Conservation (phyloP, 2,888 invertebrate genomes). For the Troides aeacus region DNA sequence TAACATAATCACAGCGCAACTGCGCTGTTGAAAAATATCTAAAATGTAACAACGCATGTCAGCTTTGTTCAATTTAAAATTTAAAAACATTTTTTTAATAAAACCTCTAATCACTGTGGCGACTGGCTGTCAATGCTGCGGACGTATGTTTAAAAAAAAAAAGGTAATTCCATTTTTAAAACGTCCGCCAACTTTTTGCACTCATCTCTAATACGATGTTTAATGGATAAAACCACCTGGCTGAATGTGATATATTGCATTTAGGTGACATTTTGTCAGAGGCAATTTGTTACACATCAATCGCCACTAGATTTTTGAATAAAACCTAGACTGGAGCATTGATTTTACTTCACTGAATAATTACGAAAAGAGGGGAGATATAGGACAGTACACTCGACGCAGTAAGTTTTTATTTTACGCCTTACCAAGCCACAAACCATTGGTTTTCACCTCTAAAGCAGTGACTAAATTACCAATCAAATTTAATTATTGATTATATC, state of each 20-base stretch:
- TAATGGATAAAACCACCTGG: conserved; percentile 76
- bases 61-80: no score
- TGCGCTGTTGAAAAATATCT: no score
- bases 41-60: no score
- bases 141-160: conserved; percentile 36
- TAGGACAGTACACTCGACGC: conserved; percentile 35
- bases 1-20: no score
- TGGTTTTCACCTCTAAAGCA: not conserved
- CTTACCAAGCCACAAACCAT: conserved; percentile 14
- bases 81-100: no score
- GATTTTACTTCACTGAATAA: conserved; percentile 40
- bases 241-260: conserved; percentile 70
- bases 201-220: conserved; percentile 59
- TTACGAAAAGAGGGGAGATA: conserved; percentile 36
- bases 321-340: conserved; percentile 56
- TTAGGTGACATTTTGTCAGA: conserved; percentile 65
- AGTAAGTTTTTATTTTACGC: conserved; percentile 3
- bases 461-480: no score
- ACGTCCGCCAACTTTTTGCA: conserved; percentile 43
- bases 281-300: conserved; percentile 61
- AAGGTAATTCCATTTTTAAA: conserved; percentile 41
- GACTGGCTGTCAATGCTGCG: conserved; percentile 1
- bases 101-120: not conserved
- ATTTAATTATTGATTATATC: no score
- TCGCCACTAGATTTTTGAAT: conserved; percentile 58